Evolutionary conservation across 2,113 vertebrate species (phyloP).

Genomic region (Lynx canadensis): DNA sequence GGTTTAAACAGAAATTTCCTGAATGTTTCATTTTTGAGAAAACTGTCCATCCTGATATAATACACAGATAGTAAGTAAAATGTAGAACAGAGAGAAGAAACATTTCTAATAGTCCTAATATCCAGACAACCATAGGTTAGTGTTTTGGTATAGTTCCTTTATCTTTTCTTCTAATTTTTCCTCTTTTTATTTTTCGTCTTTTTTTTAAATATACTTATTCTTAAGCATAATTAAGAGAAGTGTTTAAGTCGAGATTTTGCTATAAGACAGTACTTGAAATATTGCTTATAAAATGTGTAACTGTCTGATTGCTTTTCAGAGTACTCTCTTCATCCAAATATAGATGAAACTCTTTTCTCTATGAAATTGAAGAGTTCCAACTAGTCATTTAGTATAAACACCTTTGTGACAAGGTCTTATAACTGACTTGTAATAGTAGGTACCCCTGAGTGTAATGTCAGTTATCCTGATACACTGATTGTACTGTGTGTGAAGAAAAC

Average conservation of each 20-base stretch:
- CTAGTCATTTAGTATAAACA: slow-evolving; percentile 28
- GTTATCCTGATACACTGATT: slow-evolving; percentile 37
- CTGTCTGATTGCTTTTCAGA: slow-evolving; percentile 25
- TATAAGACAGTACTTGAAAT: neutral
- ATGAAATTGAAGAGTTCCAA: neutral
- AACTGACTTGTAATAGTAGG: slow-evolving; percentile 38
- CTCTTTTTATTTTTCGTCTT: neutral
- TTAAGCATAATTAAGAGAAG: neutral
- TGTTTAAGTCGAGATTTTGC: slow-evolving; percentile 33
- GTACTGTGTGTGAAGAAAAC: slow-evolving; percentile 25
- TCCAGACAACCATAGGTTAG: neutral
- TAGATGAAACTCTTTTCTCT: slow-evolving; percentile 22
- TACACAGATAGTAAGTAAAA: neutral
- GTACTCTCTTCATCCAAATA: slow-evolving; percentile 15
- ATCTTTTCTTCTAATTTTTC: neutral
- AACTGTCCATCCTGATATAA: neutral
- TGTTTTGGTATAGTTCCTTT: neutral
- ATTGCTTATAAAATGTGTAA: neutral
- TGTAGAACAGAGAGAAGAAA: neutral
- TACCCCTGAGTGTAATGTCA: slow-evolving; percentile 21
- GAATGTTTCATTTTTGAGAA: neutral
- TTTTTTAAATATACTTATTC: neutral
- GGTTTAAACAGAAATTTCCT: slow-evolving; percentile 18
- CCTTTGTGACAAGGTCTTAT: slow-evolving; percentile 28
- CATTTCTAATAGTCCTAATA: neutral